These are phyloP conservation scores for Nyleta sp. DNA, from an alignment of 2,888 invertebrate species.

Conservation along the genomic window DNA sequence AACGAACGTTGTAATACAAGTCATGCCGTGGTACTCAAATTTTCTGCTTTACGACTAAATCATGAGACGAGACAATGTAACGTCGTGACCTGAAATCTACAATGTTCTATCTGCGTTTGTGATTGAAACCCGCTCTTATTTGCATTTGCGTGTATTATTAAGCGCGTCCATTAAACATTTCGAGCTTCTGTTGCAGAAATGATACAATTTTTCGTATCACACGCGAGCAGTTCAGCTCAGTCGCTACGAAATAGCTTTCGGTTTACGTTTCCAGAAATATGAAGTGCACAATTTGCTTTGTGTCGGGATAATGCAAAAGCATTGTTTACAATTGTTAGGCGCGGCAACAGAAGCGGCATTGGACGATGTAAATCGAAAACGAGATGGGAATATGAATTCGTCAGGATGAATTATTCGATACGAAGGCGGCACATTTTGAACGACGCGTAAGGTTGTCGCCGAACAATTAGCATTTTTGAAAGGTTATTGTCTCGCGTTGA, in stretches of 20 bases:
- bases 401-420: slow-evolving; percentile 14
- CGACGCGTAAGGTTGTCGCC: too few relatives aligned
- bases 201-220: slow-evolving; percentile 50
- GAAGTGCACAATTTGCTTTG: slow-evolving; percentile 35
- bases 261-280: slow-evolving; percentile 41
- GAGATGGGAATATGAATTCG: slow-evolving; percentile 42
- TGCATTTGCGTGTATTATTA: slow-evolving; percentile 57
- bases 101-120: slow-evolving; percentile 30
- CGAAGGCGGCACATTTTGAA: too few relatives aligned
- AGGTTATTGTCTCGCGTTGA: too few relatives aligned
- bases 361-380: slow-evolving; percentile 43
- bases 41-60: slow-evolving; percentile 55
- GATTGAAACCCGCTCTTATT: slow-evolving; percentile 54
- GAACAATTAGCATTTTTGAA: too few relatives aligned
- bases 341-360: slow-evolving; percentile 24
- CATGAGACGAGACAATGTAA: slow-evolving; percentile 55
- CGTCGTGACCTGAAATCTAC: slow-evolving; percentile 59
- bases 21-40: slow-evolving; percentile 48
- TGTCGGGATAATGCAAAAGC: slow-evolving; percentile 34
- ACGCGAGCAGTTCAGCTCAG: slow-evolving; percentile 25
- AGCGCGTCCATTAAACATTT: slow-evolving; percentile 43
- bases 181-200: slow-evolving; percentile 35
- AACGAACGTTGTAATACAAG: slow-evolving; percentile 46
- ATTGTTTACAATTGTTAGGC: slow-evolving; percentile 44
- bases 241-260: slow-evolving; percentile 46